Evolutionary conservation across 2,113 vertebrate species (phyloP).

Genomic region (Eudyptes chrysolophus): DNA sequence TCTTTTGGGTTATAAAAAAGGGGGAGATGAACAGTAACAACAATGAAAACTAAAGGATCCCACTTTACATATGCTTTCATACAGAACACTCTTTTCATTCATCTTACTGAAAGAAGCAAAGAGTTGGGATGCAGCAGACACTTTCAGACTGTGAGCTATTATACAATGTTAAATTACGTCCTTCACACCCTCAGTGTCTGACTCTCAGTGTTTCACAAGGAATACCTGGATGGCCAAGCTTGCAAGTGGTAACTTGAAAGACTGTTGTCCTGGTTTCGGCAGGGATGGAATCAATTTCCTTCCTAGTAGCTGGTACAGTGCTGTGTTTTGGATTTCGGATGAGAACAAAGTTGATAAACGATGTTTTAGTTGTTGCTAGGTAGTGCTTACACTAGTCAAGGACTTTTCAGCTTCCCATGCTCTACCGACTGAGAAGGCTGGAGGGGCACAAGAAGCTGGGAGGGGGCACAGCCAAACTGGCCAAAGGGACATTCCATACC

Average conservation of each 20-base stretch:
- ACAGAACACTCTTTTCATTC: neutral
- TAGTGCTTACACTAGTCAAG: no score
- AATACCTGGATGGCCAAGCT: neutral
- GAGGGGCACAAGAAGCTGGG: no score
- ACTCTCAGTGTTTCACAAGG: conserved; percentile 1
- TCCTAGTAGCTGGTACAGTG: no score
- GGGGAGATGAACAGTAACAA: neutral
- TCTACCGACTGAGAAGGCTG: no score
- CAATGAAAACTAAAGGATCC: neutral
- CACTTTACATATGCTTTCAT: neutral
- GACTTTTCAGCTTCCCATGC: no score
- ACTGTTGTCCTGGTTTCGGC: neutral
- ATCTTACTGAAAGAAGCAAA: neutral
- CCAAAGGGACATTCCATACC: no score
- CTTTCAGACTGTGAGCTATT: neutral
- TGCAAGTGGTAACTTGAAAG: conserved; percentile 15
- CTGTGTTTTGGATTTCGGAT: no score
- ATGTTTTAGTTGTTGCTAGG: no score
- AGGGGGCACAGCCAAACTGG: no score
- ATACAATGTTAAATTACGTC: neutral
- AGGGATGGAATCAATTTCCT: no score
- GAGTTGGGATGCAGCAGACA: neutral
- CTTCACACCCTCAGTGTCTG: neutral
- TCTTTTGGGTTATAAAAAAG: neutral
- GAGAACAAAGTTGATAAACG: no score